Conservation (phyloP, 2,797 vertebrate genomes). For the Ctenopoma kingsleyae region DNA sequence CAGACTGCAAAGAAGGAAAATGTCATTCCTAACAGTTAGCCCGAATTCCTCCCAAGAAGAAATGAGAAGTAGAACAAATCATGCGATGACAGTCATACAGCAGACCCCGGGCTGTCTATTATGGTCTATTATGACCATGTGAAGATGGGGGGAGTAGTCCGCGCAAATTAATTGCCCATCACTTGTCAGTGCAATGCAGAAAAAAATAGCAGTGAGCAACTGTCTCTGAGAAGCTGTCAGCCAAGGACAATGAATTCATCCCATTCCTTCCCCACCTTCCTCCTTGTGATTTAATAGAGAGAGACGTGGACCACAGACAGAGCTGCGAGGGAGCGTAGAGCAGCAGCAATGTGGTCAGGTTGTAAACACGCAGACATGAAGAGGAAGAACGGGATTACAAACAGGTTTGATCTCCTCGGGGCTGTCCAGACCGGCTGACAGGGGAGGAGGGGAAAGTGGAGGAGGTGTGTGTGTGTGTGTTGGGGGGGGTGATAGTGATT, state of each 20-base stretch:
- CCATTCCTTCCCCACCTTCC: slow-evolving; percentile 50
- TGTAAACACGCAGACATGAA: slow-evolving; percentile 80
- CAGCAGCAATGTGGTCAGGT: slow-evolving; percentile 74
- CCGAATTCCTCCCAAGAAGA: slow-evolving; percentile 46
- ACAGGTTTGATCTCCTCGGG: slow-evolving; percentile 80
- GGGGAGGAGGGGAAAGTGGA: slow-evolving; percentile 39
- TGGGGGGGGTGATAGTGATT: slow-evolving; percentile 27
- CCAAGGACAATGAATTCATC: slow-evolving; percentile 74
- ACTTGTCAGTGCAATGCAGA: slow-evolving; percentile 68
- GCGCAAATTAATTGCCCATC: slow-evolving; percentile 77
- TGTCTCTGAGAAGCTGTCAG: slow-evolving; percentile 68
- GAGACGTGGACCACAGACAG: slow-evolving; percentile 74
- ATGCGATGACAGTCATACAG: slow-evolving; percentile 45
- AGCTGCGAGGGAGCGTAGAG: slow-evolving; percentile 54
- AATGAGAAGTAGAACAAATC: slow-evolving; percentile 44
- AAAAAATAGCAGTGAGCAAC: slow-evolving; percentile 46
- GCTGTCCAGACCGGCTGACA: slow-evolving; percentile 76
- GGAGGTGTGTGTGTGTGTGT: slow-evolving; percentile 22
- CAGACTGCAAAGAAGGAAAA: slow-evolving; percentile 48
- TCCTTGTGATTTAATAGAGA: slow-evolving; percentile 71
- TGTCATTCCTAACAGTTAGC: slow-evolving; percentile 54
- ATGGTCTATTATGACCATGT: slow-evolving; percentile 44
- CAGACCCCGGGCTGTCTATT: slow-evolving; percentile 42
- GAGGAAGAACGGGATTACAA: slow-evolving; percentile 74
- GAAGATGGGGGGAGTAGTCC: slow-evolving; percentile 34